Base-by-base conservation (phyloP, 2,797 vertebrate species). In the Furcifer pardalis region DNA sequence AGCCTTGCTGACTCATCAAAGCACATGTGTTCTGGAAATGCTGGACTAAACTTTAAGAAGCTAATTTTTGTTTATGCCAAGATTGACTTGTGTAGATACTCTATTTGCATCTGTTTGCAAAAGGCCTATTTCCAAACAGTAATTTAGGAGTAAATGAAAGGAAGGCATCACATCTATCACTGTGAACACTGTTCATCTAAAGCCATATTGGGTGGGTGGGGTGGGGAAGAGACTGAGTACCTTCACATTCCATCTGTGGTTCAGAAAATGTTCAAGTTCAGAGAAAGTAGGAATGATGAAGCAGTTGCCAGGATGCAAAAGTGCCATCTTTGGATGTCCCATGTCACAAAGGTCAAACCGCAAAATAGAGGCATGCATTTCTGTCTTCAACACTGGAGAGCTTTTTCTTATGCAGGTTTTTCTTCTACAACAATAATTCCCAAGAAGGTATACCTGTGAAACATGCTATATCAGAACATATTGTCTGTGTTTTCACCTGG, bases 1-100 rank as follows among this genome's bases (percentile, higher is more conserved):
- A 91, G 42, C 7, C 65, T 7, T 19, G 77, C 85, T 74, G 59
- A 66, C 71, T 87, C 88, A 85, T 83, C 86, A 77, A 85, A 91
- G 42, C 13, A 77, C 60, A 25, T 0, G 4, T 71, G 5, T 0
- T 0, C 9, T 63, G 79, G 30, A 77, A 86, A 72, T 0, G 0
- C 63, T 35, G 63, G 77, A 30, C 37, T 40, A 81, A 78, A 82
- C 52, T n/a, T n/a, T 32, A n/a, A 65, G 49, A 81, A 32, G 32
- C 44, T 86, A 79, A 52, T 42, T 42, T 19, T 5, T 84, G 75
- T 1, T 72, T 91, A 81, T 77, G 81, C 83, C 65, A 4, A 78
- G 72, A n/a, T 75, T 15, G 79, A 44, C 74, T 76, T 60, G 49
- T 37, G 19, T 77, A 86, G 79, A 68, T 65, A 60, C 46, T 77